Base-by-base conservation (phyloP, 1,140 invertebrate genomes). In the Epicauta chinensis region DNA sequence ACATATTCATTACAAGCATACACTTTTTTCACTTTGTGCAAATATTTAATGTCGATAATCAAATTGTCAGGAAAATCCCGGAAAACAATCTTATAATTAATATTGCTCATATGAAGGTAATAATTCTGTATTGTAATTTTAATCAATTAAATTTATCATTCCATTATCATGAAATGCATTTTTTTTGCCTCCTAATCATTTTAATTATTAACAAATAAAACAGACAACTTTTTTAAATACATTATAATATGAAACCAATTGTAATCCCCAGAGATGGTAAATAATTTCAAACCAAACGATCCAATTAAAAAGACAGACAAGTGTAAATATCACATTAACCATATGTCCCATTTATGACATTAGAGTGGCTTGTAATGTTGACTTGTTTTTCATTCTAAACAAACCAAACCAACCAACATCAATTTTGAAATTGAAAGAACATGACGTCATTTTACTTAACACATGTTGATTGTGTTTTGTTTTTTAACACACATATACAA, bases 291-390 rank as follows among this genome's bases (percentile, higher is more conserved):
- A 51, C 31, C 30, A 13, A 41, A 39, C 16, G 17, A 13, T 47
- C 45, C 38, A 47, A 47, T 47, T 47, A 47, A 47, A n/a, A 23
- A 47, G 45, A 47, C 45, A 47, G 40, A 51, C 50, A 51, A 51
- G 32, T 44, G 41, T 44, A 51, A 51, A 44, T 41, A 43, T 44
- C 32, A 37, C 35, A 51, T 44, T 51, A 44, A 51, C 50, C 50
- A 51, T 42, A 51, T 51, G 50, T 51, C 41, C 50, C 30, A 43
- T 43, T 42, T 47, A 34, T 51, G 41, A 44, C 50, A 51, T 51
- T 23, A 23, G 23, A 7, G 7, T 3, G 4, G 23, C 39, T 23
- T 13, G 16, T 3, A 10, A 38, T 13, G n/a, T 41, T 11, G 16
- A 16, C n/a, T 16, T 41, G 39, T 16, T 41, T 41, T 17, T 11